Conservation (phyloP, 2,888 invertebrate species). For the Meghimatium bilineatum region DNA sequence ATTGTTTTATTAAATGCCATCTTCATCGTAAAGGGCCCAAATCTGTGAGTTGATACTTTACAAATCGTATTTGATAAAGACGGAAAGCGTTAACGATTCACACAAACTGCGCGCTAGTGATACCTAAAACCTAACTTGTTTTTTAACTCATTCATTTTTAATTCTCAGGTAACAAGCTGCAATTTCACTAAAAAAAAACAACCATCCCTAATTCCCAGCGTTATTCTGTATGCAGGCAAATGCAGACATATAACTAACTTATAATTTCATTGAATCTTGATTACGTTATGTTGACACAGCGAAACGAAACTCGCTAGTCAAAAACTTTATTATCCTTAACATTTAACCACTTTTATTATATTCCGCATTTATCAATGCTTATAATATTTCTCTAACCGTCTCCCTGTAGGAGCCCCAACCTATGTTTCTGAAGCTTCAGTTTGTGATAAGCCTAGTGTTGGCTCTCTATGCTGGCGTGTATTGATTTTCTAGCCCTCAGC, state of each 20-base stretch:
- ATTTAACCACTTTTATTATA: neutral
- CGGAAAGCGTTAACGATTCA: too few species aligned
- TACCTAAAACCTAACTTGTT: too few species aligned
- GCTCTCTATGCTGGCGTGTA: slow-evolving; percentile 52
- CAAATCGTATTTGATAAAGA: too few species aligned
- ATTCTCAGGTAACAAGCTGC: too few species aligned
- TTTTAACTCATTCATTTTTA: too few species aligned
- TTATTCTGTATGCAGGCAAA: neutral
- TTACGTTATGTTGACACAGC: slow-evolving; percentile 2
- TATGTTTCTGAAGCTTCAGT: slow-evolving; percentile 46
- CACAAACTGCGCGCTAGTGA: too few species aligned
- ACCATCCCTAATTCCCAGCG: neutral
- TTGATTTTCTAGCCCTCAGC: slow-evolving; percentile 55
- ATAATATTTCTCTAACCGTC: slow-evolving; percentile 3
- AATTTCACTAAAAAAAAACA: too few species aligned
- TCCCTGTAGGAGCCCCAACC: slow-evolving; percentile 48
- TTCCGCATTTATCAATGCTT: neutral
- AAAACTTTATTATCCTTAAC: neutral
- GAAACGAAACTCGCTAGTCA: neutral
- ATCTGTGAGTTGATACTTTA: too few species aligned
- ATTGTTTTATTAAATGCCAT: too few species aligned
- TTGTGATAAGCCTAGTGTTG: slow-evolving; percentile 53
- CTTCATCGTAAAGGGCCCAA: too few species aligned
- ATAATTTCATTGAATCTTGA: slow-evolving; percentile 3
- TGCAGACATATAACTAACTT: neutral